Conservation (phyloP, 2,113 vertebrate species). For the Scolopax mira region DNA sequence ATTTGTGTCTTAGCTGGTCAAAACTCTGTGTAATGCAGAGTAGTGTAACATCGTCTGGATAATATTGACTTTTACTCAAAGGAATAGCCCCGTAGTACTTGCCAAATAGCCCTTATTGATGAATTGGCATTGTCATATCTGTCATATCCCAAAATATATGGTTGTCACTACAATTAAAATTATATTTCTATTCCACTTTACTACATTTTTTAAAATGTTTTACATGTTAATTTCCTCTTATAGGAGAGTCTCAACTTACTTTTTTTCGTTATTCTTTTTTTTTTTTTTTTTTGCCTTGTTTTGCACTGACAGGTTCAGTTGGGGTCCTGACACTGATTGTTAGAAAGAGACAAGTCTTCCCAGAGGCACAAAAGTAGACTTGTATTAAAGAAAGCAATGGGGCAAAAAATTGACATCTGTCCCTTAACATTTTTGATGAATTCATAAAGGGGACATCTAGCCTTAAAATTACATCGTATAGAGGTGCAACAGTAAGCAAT, state of each 20-base stretch:
- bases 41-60: not conserved
- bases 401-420: slow-evolving; percentile 14
- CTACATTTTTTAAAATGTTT: not conserved
- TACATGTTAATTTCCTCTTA: not conserved
- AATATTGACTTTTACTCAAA: not conserved
- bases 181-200: not conserved
- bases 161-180: not conserved
- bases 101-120: not conserved
- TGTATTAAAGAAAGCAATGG: slow-evolving; percentile 17
- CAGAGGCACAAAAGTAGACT: slow-evolving; percentile 7
- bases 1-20: not conserved
- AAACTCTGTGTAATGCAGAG: not conserved
- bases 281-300: slow-evolving; percentile 1
- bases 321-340: slow-evolving; percentile 16
- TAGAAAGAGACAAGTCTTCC: slow-evolving; percentile 37
- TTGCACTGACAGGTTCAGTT: slow-evolving; percentile 25
- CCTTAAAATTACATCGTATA: not conserved
- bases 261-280: not conserved
- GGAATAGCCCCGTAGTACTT: not conserved
- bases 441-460: not conserved
- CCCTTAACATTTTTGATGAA: slow-evolving; percentile 3
- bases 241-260: not conserved
- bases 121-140: not conserved
- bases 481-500: not conserved
- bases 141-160: not conserved